phyloP scores from a whole-genome alignment of 2,888 invertebrate genomes.

The Pseudeuparius sepicola region DNA sequence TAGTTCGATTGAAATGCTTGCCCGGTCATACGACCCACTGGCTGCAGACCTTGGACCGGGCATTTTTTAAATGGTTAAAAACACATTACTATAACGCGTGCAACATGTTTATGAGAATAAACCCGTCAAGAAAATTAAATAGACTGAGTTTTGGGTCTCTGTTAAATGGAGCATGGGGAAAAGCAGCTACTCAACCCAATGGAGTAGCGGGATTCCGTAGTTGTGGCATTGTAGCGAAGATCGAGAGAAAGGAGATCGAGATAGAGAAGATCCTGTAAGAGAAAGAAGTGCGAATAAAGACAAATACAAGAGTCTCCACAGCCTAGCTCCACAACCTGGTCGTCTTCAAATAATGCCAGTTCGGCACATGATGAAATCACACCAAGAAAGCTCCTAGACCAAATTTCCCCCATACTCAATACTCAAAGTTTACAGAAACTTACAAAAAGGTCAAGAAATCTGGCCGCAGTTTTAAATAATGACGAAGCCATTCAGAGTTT shows the following conservation, averaged over 20 bases:
- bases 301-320: conserved; percentile 2
- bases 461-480: conserved; percentile 2
- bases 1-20: conserved; percentile 18
- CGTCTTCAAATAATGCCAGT: conserved; percentile 1
- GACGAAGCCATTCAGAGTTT: conserved; percentile 2
- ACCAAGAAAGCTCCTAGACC: conserved; percentile 1
- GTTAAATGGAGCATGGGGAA: conserved; percentile 6
- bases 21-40: conserved; percentile 27
- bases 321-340: conserved; percentile 1
- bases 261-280: conserved; percentile 1
- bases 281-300: background rate
- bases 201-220: conserved; percentile 21
- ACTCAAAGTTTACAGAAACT: conserved; percentile 2
- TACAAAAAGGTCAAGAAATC: conserved; percentile 2
- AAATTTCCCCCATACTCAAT: conserved; percentile 1
- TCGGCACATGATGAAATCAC: background rate
- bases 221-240: conserved; percentile 4
- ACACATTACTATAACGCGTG: conserved; percentile 1
- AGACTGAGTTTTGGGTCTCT: conserved; percentile 8
- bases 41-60: conserved; percentile 9
- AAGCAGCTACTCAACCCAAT: conserved; percentile 8
- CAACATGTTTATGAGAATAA: conserved; percentile 6
- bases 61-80: conserved; percentile 13
- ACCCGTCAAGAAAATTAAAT: conserved; percentile 9
- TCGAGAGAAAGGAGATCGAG: background rate